Evolutionary conservation across 2,888 invertebrate genomes (phyloP).

Genomic region (Melinaea menophilus): DNA sequence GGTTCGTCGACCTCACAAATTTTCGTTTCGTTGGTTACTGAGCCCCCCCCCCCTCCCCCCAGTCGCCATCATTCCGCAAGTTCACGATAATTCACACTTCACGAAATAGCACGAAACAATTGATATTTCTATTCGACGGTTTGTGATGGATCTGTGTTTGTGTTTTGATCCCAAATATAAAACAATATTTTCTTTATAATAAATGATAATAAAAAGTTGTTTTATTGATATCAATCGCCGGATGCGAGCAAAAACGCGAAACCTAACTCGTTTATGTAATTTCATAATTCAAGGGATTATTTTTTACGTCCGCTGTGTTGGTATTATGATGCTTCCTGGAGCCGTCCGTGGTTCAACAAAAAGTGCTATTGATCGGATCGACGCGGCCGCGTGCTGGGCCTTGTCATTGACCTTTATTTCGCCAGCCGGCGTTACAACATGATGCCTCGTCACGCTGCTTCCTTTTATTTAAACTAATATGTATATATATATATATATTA

Average conservation of each 20-base stretch:
- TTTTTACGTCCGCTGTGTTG: conserved; percentile 32
- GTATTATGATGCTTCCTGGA: conserved; percentile 34
- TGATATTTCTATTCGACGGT: conserved; percentile 5
- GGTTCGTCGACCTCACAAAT: conserved; percentile 76
- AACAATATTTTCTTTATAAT: conserved; percentile 28
- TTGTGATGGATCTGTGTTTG: neutral
- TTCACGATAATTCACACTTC: conserved; percentile 52
- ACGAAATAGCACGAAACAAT: conserved; percentile 47
- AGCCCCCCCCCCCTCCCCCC: conserved; percentile 45
- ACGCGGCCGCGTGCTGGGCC: conserved; percentile 60
- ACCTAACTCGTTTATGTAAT: conserved; percentile 37
- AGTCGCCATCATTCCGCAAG: conserved; percentile 55
- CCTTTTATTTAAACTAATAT: conserved; percentile 37
- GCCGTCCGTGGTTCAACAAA: conserved; percentile 31
- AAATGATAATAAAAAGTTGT: conserved; percentile 30
- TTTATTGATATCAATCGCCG: conserved; percentile 31
- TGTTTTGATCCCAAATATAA: conserved; percentile 9
- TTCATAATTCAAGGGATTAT: conserved; percentile 35
- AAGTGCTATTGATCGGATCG: conserved; percentile 42
- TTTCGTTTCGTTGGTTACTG: conserved; percentile 74
- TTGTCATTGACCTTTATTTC: conserved; percentile 77
- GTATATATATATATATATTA: neutral
- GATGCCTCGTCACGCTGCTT: conserved; percentile 56
- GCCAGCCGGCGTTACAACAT: conserved; percentile 62
- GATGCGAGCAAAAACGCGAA: conserved; percentile 46